Conservation (phyloP, 2,888 invertebrate genomes). For the Carcina quercana region DNA sequence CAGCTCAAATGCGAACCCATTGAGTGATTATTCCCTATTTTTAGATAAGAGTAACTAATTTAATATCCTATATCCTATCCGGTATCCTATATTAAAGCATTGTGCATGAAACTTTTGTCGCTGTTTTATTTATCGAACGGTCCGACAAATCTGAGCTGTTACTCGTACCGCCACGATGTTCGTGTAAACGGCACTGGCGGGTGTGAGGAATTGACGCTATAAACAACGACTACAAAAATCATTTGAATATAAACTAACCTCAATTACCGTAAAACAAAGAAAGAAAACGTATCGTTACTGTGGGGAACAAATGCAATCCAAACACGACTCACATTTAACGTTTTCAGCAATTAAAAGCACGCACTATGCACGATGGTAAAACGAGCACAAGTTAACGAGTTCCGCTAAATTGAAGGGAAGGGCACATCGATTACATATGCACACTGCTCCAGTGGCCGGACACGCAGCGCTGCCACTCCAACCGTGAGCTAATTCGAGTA, state of each 20-base stretch:
- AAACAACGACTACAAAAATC: too few relatives aligned
- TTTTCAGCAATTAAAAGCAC: slow-evolving; percentile 17
- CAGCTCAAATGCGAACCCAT: too few relatives aligned
- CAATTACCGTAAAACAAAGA: slow-evolving; percentile 1
- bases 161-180: too few relatives aligned
- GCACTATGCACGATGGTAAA: slow-evolving; percentile 24
- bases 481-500: slow-evolving; percentile 31
- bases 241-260: slow-evolving; percentile 2
- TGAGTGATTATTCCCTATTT: too few relatives aligned
- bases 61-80: too few relatives aligned
- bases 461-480: slow-evolving; percentile 40
- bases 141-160: too few relatives aligned
- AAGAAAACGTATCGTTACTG: slow-evolving; percentile 2
- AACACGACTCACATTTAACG: slow-evolving; percentile 6
- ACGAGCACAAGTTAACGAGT: slow-evolving; percentile 24
- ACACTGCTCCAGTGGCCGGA: slow-evolving; percentile 34
- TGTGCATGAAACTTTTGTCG: too few relatives aligned
- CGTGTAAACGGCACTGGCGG: too few relatives aligned
- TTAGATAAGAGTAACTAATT: too few relatives aligned
- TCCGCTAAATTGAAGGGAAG: slow-evolving; percentile 46
- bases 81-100: too few relatives aligned
- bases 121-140: too few relatives aligned
- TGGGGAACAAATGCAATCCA: slow-evolving; percentile 5
- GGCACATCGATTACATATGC: slow-evolving; percentile 51
- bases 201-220: too few relatives aligned